These are phyloP conservation scores for Apeira syringaria DNA, from an alignment of 2,888 invertebrate genomes.

Conservation along the genomic window DNA sequence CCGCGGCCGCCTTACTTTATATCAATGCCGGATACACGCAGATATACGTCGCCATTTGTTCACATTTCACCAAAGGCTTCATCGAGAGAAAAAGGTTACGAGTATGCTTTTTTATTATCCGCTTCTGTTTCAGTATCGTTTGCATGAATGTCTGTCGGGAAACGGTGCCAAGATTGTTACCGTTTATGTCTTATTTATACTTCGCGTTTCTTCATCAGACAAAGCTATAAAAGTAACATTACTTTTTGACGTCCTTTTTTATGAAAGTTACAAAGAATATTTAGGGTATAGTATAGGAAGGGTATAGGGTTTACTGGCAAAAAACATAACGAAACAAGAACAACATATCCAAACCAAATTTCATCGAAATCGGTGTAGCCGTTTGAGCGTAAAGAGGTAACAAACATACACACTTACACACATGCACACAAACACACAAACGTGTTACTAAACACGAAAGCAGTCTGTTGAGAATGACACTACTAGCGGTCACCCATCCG, in stretches of 20 bases:
- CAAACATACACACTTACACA: too few relatives aligned
- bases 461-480: too few relatives aligned
- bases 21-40: conserved; percentile 57
- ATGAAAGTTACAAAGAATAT: too few relatives aligned
- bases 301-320: too few relatives aligned
- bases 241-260: background rate
- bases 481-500: too few relatives aligned
- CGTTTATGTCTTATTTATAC: conserved; percentile 4
- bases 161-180: conserved; percentile 5
- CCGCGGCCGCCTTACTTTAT: conserved; percentile 54
- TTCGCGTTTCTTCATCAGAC: conserved; percentile 1
- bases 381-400: too few relatives aligned
- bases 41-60: conserved; percentile 39
- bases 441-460: too few relatives aligned
- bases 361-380: too few relatives aligned
- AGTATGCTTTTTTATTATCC: conserved; percentile 7
- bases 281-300: too few relatives aligned
- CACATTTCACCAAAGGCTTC: conserved; percentile 29
- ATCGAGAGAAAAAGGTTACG: conserved; percentile 26
- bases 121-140: conserved; percentile 8
- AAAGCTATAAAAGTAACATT: background rate
- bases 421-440: too few relatives aligned
- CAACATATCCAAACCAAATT: too few relatives aligned
- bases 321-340: too few relatives aligned
- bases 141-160: conserved; percentile 6